A percentile compares a stretch with the other conserved stretches of the same genome.
phyloP scores from a whole-genome alignment of 2,113 vertebrate genomes.

The Hippocampus barbouri region DNA sequence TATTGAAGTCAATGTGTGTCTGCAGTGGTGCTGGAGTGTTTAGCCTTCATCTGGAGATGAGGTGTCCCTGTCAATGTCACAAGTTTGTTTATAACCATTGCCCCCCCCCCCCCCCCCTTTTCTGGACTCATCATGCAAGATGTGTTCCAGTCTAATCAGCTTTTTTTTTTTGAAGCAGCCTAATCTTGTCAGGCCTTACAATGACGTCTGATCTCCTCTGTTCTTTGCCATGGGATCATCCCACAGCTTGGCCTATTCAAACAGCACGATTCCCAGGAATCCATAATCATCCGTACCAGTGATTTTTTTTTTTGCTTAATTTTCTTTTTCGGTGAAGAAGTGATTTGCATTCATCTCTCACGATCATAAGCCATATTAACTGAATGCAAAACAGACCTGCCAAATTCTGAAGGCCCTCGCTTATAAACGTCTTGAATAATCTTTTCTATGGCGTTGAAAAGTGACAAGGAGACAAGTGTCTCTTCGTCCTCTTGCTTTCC shows the following conservation, averaged over 20 bases:
- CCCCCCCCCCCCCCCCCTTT: background rate
- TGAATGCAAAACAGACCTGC: conserved; percentile 62
- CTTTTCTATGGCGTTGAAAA: conserved; percentile 55
- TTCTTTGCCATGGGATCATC: conserved; percentile 52
- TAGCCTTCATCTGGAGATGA: conserved; percentile 38
- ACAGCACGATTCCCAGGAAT: conserved; percentile 56
- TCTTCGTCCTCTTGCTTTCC: conserved; percentile 57
- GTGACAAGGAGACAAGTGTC: conserved; percentile 61
- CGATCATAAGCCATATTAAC: conserved; percentile 50
- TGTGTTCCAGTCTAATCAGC: conserved; percentile 6
- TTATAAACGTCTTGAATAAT: conserved; percentile 58
- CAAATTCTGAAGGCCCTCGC: conserved; percentile 55
- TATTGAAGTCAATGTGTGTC: conserved; percentile 28
- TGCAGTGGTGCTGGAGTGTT: conserved; percentile 10
- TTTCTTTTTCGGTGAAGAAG: conserved; percentile 54
- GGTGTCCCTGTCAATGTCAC: conserved; percentile 54
- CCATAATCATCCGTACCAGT: conserved; percentile 66
- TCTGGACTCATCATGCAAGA: conserved; percentile 47
- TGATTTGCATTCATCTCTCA: conserved; percentile 67
- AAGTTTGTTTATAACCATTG: conserved; percentile 56
- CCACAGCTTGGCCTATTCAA: conserved; percentile 65
- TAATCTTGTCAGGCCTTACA: conserved; percentile 74
- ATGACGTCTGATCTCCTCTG: conserved; percentile 65
- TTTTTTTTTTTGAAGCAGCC: conserved; percentile 60
- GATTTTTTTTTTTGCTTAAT: conserved; percentile 55